These are phyloP conservation scores for Hirundo rustica DNA, from an alignment of 2,797 vertebrate species.

Conservation along the genomic window DNA sequence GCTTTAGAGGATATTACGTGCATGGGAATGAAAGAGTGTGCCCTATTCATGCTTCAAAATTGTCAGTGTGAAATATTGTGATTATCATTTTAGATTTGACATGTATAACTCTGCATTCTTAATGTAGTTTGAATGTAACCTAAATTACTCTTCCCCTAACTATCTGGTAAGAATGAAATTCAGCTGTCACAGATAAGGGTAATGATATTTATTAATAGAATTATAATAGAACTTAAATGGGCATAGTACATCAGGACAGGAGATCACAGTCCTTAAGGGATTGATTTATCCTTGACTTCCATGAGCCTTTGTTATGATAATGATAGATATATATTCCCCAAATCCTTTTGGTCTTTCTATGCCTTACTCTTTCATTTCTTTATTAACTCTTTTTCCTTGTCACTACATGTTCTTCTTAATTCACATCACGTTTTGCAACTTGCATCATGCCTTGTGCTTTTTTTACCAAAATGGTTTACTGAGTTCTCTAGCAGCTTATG, in stretches of 20 bases:
- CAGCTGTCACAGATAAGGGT: neutral
- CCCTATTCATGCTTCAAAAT: neutral
- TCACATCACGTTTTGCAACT: conserved; percentile 5
- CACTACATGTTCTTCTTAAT: neutral
- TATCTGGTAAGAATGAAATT: conserved; percentile 1
- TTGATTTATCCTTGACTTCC: conserved; percentile 33
- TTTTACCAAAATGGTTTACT: neutral
- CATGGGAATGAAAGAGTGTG: neutral
- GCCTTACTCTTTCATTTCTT: conserved; percentile 40
- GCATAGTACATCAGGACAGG: neutral
- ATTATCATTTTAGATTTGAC: neutral
- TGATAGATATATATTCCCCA: conserved; percentile 1
- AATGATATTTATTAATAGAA: conserved; percentile 30
- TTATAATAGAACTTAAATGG: neutral
- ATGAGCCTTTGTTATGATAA: conserved; percentile 49
- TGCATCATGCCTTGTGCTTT: neutral
- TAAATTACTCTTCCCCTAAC: neutral
- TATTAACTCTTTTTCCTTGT: conserved; percentile 26
- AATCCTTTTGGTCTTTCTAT: neutral
- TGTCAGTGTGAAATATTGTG: neutral
- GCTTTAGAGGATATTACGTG: neutral
- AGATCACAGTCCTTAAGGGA: conserved; percentile 24
- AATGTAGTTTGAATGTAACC: neutral
- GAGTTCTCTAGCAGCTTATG: neutral
- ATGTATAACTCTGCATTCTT: neutral